Evolutionary conservation across 2,888 invertebrate genomes (phyloP).

Genomic region (Drosophila pegasa): DNA sequence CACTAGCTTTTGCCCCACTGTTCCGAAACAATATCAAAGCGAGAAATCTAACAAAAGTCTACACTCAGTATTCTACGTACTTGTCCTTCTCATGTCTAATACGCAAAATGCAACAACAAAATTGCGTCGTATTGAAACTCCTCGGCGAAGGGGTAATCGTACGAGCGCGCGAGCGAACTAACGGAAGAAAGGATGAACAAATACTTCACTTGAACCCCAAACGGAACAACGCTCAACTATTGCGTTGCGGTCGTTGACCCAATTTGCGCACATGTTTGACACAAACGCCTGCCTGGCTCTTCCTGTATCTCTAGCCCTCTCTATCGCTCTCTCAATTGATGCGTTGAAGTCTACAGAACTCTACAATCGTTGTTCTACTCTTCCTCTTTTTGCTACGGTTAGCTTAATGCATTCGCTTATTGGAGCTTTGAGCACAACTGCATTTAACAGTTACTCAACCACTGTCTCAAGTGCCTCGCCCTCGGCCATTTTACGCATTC

Average conservation of each 20-base stretch:
- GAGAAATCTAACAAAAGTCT: constrained; percentile 20
- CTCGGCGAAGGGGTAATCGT: constrained; percentile 20
- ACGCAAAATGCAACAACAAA: constrained; percentile 55
- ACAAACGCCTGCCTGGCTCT: constrained; percentile 1
- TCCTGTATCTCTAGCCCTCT: constrained; percentile 18
- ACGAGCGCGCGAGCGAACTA: neutral
- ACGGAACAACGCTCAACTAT: constrained; percentile 49
- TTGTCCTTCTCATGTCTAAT: constrained; percentile 27
- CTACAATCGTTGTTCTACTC: constrained; percentile 10
- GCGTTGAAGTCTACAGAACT: constrained; percentile 15
- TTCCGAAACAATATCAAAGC: neutral
- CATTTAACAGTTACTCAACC: constrained; percentile 30
- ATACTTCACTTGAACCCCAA: constrained; percentile 12
- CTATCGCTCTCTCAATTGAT: constrained; percentile 27
- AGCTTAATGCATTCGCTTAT: constrained; percentile 29
- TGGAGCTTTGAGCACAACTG: constrained; percentile 22
- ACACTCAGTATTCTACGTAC: constrained; percentile 14
- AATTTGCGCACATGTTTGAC: constrained; percentile 63
- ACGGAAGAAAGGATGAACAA: constrained; percentile 11
- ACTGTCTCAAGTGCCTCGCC: constrained; percentile 39
- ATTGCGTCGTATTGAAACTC: constrained; percentile 54
- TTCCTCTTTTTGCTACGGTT: constrained; percentile 16
- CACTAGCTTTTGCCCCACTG: neutral
- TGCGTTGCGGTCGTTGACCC: constrained; percentile 82
- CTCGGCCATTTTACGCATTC: constrained; percentile 57